Percentiles rank a stretch among this genome's conserved stretches.
phyloP scores from a whole-genome alignment of 1,140 invertebrate genomes.

The Drosophila rufa region DNA sequence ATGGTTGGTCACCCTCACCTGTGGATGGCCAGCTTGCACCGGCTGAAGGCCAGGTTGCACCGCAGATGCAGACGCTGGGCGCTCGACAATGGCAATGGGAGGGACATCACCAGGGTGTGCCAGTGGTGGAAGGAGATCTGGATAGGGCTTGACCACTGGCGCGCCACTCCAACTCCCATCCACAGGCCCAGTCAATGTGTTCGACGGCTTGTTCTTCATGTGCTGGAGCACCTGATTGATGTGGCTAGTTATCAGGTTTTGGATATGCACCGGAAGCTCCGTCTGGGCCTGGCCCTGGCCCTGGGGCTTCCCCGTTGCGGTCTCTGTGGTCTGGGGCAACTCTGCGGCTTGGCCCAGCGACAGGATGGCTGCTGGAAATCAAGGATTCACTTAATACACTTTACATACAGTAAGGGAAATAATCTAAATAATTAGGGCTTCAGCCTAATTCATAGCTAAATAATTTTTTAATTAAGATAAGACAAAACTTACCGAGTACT shows the following conservation, averaged over 20 bases:
- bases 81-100: conserved; percentile 36
- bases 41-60: conserved; percentile 52
- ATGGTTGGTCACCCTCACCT: conserved; percentile 66
- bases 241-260: conserved; percentile 72
- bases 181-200: conserved; percentile 59
- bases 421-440: too few species aligned
- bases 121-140: conserved; percentile 69
- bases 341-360: conserved; percentile 39
- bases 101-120: conserved; percentile 52
- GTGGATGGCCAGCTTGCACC: conserved; percentile 54
- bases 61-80: conserved; percentile 53
- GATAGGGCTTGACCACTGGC: conserved; percentile 54
- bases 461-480: too few species aligned
- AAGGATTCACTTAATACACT: neutral
- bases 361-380: conserved; percentile 39
- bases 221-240: conserved; percentile 70
- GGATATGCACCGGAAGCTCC: conserved; percentile 57
- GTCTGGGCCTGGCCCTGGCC: neutral
- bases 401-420: neutral
- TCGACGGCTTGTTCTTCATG: conserved; percentile 32
- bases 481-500: conserved; percentile 48
- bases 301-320: conserved; percentile 27
- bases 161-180: conserved; percentile 29
- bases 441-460: neutral
- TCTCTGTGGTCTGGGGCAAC: conserved; percentile 36